Evolutionary conservation across 2,797 vertebrate genomes (phyloP), one percentile per base, ranked within the genome.

Genomic region (Novumbra hubbsi): DNA sequence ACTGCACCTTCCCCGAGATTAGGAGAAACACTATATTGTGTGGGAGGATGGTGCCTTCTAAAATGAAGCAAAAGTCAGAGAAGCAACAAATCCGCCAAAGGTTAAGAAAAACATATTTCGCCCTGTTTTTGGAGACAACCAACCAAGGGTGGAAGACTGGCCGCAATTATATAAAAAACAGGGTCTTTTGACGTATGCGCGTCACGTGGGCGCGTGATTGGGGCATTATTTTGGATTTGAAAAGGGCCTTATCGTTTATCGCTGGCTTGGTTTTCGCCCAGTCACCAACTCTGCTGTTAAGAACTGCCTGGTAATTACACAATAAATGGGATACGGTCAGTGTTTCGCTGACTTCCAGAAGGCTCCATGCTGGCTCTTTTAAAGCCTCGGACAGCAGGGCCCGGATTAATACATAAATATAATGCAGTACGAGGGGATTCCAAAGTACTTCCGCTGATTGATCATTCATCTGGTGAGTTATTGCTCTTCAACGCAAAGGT

Each of bases 391-490:
- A 76, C 30, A 72, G 49, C 21, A 77, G 70, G 71, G 65, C 32
- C 48, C 65, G 32, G 80, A 81, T 86, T 77, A 76, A 84, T 79
- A 72, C 78, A 79, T 89, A 80, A 73, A 80, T 84, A 80, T 83
- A 78, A 78, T 63, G 68, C 65, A 79, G 78, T 88, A 85, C 28
- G 89, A 91, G 79, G 78, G 84, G 78, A 88, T 92, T 92, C 69
- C 83, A 85, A 83, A 90, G 84, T 85, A 79, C 85, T 92, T 89
- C 84, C 60, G 71, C 78, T 83, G 90, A 91, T 91, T 94, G 93
- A 92, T 93, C 92, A 93, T 95, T 95, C 93, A 93, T 91, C 86
- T 78, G 79, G 82, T 94, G 93, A 95, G 90, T 94, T 94, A 93
- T 90, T 90, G 85, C 92, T 90, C 83, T 85, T 91, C 86, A 72